Evolutionary conservation across 2,113 vertebrate genomes (phyloP).

Genomic region (Sisor rabdophorus): DNA sequence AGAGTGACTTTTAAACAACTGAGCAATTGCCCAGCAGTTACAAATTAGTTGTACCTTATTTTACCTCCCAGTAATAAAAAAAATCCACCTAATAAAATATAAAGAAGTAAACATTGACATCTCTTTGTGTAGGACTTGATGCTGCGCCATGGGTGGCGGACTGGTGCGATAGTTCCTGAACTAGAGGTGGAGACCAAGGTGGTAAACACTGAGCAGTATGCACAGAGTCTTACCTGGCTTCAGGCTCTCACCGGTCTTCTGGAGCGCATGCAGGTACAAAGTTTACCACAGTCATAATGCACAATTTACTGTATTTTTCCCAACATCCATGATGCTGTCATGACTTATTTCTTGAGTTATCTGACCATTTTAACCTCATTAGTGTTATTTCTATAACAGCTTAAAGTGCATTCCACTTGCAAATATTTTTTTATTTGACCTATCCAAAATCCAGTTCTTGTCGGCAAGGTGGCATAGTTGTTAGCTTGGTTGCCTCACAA

Average conservation of each 20-base stretch:
- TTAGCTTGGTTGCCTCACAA: too few relatives aligned
- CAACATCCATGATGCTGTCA: background rate
- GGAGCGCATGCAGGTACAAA: slow-evolving; percentile 76
- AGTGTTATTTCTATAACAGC: background rate
- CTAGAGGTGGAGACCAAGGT: slow-evolving; percentile 78
- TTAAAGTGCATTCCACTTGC: background rate
- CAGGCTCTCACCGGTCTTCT: slow-evolving; percentile 80
- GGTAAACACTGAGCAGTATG: slow-evolving; percentile 75
- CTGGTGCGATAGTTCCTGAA: slow-evolving; percentile 79
- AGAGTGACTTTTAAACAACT: too few relatives aligned
- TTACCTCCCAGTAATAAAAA: too few relatives aligned
- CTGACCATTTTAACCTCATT: background rate
- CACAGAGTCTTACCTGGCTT: slow-evolving; percentile 78
- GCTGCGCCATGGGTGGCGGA: slow-evolving; percentile 80
- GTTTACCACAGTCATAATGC: background rate
- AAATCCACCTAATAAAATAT: too few relatives aligned
- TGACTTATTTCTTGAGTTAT: too few relatives aligned
- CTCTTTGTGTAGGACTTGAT: slow-evolving; percentile 71
- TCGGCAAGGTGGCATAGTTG: background rate
- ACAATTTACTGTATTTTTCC: background rate
- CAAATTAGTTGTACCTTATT: too few relatives aligned
- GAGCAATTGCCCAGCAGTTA: too few relatives aligned
- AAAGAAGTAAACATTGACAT: too few relatives aligned
- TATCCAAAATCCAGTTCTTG: background rate
- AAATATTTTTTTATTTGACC: background rate